phyloP scores from a whole-genome alignment of 2,888 invertebrate genomes.

The Hirtodrosophila alboralis region DNA sequence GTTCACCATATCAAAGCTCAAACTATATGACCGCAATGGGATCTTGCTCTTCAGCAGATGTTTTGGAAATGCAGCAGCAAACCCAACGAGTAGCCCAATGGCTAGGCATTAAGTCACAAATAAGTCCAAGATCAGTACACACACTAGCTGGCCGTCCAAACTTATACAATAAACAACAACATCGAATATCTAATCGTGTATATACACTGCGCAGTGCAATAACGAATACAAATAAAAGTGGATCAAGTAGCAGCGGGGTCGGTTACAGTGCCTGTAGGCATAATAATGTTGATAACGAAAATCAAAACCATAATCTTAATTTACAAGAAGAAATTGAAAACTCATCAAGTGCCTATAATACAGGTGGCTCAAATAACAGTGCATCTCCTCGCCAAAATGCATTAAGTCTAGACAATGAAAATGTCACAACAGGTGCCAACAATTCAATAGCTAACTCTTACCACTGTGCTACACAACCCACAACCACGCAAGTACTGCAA shows the following conservation, averaged over 20 bases:
- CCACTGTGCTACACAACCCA: slow-evolving; percentile 1
- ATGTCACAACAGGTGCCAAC: slow-evolving; percentile 7
- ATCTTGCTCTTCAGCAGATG: slow-evolving; percentile 58
- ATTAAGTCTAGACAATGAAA: slow-evolving; percentile 27
- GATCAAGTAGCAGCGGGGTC: slow-evolving; percentile 70
- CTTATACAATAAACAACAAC: slow-evolving; percentile 25
- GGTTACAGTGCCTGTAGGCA: slow-evolving; percentile 34
- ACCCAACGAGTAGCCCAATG: slow-evolving; percentile 81
- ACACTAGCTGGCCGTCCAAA: slow-evolving; percentile 40
- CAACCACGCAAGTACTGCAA: neutral
- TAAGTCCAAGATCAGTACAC: slow-evolving; percentile 32
- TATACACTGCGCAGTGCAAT: slow-evolving; percentile 71
- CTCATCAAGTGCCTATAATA: slow-evolving; percentile 90
- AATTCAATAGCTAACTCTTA: slow-evolving; percentile 4
- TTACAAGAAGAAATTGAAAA: slow-evolving; percentile 86
- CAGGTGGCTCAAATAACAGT: slow-evolving; percentile 90
- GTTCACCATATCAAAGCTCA: slow-evolving; percentile 86
- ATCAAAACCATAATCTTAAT: slow-evolving; percentile 40
- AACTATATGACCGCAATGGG: slow-evolving; percentile 70
- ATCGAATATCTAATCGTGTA: slow-evolving; percentile 47
- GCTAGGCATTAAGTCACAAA: slow-evolving; percentile 76
- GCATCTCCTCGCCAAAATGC: slow-evolving; percentile 80
- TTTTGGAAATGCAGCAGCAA: slow-evolving; percentile 72
- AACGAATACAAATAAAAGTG: slow-evolving; percentile 71
- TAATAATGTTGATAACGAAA: slow-evolving; percentile 25